These are phyloP conservation scores for Trissolcus japonicus DNA, from an alignment of 2,888 invertebrate genomes.

Conservation along the genomic window DNA sequence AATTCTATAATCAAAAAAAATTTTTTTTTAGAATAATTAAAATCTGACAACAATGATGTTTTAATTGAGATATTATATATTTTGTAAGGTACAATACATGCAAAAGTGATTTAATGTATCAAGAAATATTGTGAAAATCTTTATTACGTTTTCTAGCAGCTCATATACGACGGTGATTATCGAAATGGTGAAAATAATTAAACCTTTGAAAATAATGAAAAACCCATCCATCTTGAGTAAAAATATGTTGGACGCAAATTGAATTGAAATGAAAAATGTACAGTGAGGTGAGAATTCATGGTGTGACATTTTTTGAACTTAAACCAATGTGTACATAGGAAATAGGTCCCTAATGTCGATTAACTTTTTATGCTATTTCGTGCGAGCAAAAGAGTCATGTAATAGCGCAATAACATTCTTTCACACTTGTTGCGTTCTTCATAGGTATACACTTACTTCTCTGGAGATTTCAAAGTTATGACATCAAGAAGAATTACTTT, in stretches of 20 bases:
- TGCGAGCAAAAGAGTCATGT: slow-evolving; percentile 66
- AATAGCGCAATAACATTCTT: slow-evolving; percentile 68
- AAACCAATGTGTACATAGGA: slow-evolving; percentile 28
- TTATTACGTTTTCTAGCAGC: too few species aligned
- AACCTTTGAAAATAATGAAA: too few species aligned
- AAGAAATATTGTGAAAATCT: too few species aligned
- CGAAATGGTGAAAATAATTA: neutral
- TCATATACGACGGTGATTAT: too few species aligned
- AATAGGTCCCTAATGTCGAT: slow-evolving; percentile 60
- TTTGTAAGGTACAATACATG: too few species aligned
- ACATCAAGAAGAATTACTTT: slow-evolving; percentile 57
- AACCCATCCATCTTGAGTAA: neutral
- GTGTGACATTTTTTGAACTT: neutral
- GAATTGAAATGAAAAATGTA: neutral
- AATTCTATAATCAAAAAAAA: too few species aligned
- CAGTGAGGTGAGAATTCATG: slow-evolving; percentile 35
- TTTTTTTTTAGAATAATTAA: too few species aligned
- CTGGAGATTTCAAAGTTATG: slow-evolving; percentile 58
- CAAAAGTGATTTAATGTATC: too few species aligned
- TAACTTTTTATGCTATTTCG: slow-evolving; percentile 64
- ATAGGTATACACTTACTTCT: slow-evolving; percentile 59
- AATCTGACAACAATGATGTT: too few species aligned
- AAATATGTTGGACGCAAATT: neutral
- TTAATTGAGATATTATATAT: too few species aligned
- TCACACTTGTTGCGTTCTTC: slow-evolving; percentile 69